Evolutionary conservation across 1,140 invertebrate species (phyloP).

Genomic region (Ruditapes philippinarum): DNA sequence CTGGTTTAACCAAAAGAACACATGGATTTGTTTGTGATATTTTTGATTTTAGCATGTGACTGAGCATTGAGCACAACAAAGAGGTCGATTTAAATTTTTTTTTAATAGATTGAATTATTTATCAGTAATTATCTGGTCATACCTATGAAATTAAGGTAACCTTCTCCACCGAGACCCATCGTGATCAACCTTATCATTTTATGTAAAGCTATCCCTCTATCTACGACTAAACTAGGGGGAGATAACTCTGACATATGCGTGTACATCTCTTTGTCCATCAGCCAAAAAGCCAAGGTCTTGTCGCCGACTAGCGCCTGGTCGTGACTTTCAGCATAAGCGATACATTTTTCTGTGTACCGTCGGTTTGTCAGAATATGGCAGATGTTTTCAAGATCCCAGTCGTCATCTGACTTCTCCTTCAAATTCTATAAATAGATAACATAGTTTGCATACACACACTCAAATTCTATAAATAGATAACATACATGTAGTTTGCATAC

Average conservation of each 20-base stretch:
- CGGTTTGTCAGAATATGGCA: constrained; percentile 98
- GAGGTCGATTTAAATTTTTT: no score
- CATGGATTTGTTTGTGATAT: no score
- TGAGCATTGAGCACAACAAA: no score
- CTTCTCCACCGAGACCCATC: constrained; percentile 97
- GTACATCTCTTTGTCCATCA: constrained; percentile 99
- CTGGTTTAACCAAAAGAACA: no score
- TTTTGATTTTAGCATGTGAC: no score
- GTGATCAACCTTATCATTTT: constrained; percentile 99
- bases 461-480: no score
- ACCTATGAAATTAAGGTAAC: constrained; percentile 99
- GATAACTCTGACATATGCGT: constrained; percentile 96
- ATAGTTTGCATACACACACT: no score
- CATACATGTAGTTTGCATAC: no score
- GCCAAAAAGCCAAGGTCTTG: constrained; percentile 99
- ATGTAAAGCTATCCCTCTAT: constrained; percentile 97
- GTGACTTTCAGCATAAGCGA: constrained; percentile 99
- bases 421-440: no score
- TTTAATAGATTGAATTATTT: no score
- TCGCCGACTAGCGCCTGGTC: constrained; percentile 99
- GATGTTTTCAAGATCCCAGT: constrained; percentile 97
- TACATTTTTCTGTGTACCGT: constrained; percentile 97
- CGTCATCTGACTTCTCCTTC: constrained; percentile 93
- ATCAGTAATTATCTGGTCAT: constrained; percentile 61
- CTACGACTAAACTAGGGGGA: constrained; percentile 91